Percentiles rank a stretch among this genome's conserved stretches.
Conservation (phyloP, 2,888 invertebrate species). For the Melipona beecheii region DNA sequence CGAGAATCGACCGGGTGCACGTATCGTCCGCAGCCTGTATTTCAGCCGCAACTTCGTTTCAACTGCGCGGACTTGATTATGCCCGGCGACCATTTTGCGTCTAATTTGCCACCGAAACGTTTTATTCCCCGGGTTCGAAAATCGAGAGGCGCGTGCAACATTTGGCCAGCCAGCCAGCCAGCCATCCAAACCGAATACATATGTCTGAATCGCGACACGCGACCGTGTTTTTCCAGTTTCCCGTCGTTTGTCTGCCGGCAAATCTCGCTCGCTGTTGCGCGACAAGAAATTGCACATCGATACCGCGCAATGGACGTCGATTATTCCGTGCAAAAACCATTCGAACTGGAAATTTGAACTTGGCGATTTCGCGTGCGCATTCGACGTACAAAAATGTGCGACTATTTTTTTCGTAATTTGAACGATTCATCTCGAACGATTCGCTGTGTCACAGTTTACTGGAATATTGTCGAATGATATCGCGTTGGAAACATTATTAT, state of each 20-base stretch:
- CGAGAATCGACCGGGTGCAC: background rate
- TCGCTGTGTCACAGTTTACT: too few species aligned
- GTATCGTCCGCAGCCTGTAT: background rate
- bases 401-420: background rate
- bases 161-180: background rate
- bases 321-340: background rate
- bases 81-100: conserved; percentile 18
- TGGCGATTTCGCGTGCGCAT: background rate
- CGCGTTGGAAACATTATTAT: too few species aligned
- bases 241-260: background rate
- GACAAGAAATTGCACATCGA: conserved; percentile 25
- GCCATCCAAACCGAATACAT: conserved; percentile 1
- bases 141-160: conserved; percentile 14
- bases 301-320: background rate
- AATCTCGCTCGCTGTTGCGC: conserved; percentile 8
- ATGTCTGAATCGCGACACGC: background rate
- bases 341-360: background rate
- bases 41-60: conserved; percentile 22
- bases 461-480: too few species aligned
- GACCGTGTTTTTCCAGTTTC: conserved; percentile 14
- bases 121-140: conserved; percentile 24
- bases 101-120: conserved; percentile 28
- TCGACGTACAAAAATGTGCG: background rate
- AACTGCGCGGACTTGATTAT: conserved; percentile 17
- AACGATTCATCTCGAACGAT: background rate